Base-by-base conservation (phyloP, 1,140 invertebrate genomes). In the Mylabris phalerata region DNA sequence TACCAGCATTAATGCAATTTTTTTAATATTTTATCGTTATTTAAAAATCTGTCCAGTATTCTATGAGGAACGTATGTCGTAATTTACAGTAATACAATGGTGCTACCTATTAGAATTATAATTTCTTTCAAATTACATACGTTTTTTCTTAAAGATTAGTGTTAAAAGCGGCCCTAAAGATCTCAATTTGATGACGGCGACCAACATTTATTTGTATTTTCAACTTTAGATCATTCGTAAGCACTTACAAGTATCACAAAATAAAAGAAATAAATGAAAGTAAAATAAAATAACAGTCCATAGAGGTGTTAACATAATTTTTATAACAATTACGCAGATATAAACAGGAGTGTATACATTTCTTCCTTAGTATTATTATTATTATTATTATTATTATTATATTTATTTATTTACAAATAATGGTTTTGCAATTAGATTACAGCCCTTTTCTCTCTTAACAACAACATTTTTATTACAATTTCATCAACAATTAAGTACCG, bases 281-380 rank as follows among this genome's bases (percentile, higher is more conserved):
- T 60, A 63, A 42, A 47, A 52, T 46, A 57, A 54, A 52, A 64
- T 48, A 63, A 63, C 62, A 64, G 62, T 64, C 62, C 62, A 60
- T 60, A 57, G 55, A 47, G 2, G 11, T 42, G 11, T 58, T 52
- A 64, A 64, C 62, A 64, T 50, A 64, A 61, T 61, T 57, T 61
- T 51, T 25, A 43, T 54, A 42, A 38, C 60, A 64, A 61, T 55
- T 60, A 60, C 57, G 60, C 44, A 60, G 60, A 59, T 62, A 63
- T 63, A 59, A 60, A 63, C 58, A 63, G 58, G 61, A 63, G 58
- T 60, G 58, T 60, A 60, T 46, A 55, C 42, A 56, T 56, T 48
- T 56, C 44, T 48, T 47, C 10, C 39, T 42, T 9, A 42, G 3
- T 10, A n/a, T 42, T 10, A 42, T n/a, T 10, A 42, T 55, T 55